Evolutionary conservation across 2,797 vertebrate species (phyloP).

Genomic region (Spondyliosoma cantharus): DNA sequence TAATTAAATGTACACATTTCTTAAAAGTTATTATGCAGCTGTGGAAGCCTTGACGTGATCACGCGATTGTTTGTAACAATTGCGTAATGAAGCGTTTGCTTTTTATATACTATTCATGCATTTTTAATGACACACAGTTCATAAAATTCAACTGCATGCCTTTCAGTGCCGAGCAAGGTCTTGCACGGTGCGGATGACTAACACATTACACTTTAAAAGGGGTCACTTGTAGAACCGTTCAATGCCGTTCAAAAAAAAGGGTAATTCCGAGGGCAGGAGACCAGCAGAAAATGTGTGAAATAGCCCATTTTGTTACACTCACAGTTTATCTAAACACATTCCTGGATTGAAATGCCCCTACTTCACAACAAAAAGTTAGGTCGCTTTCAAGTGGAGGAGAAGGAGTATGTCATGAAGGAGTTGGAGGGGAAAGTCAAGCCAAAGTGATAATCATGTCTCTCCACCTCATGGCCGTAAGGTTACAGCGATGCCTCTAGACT

Average conservation of each 20-base stretch:
- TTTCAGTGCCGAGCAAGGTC: neutral
- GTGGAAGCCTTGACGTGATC: conserved; percentile 7
- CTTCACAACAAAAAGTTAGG: neutral
- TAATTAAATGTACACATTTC: conserved; percentile 27
- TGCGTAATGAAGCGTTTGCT: conserved; percentile 26
- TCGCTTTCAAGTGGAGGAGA: neutral
- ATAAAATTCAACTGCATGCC: neutral
- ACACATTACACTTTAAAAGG: neutral
- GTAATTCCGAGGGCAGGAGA: neutral
- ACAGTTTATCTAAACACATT: conserved; percentile 2
- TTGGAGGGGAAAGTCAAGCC: conserved; percentile 8
- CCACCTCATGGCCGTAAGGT: neutral
- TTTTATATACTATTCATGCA: conserved; percentile 1
- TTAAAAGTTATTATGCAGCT: neutral
- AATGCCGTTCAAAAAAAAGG: neutral
- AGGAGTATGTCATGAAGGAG: neutral
- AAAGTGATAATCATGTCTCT: conserved; percentile 10
- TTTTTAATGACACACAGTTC: neutral
- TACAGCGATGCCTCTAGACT: conserved; percentile 18
- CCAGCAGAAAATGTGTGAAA: neutral
- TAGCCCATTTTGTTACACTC: neutral
- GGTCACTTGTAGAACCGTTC: neutral
- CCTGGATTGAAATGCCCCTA: neutral
- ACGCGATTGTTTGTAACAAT: conserved; percentile 19
- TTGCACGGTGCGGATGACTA: neutral